Base-by-base conservation (phyloP, 2,888 invertebrate genomes). In the Aspidiotus rigidus region DNA sequence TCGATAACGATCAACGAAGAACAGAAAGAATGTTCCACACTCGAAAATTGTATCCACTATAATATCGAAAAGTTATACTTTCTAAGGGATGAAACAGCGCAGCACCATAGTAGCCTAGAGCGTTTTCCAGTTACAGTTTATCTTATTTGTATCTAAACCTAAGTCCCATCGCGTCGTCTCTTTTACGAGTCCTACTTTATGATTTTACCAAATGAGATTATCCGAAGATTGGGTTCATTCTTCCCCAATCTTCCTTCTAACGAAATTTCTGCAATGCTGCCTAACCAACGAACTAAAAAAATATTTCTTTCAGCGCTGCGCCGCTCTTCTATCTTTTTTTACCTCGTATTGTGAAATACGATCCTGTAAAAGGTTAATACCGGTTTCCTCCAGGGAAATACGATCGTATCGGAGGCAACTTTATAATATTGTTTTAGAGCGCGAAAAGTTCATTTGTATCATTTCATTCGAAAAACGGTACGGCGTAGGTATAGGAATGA, bases 311-410 rank as follows among this genome's bases (percentile, higher is more conserved):
- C 28, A 28, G 28, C 28, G 28, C 28, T 28, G 28, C 28, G 28
- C 5, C 28, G 28, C 28, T 28, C 28, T 28, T 28, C 28, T 5
- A 28, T 28, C 5, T 28, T 28, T 28, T 28, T 28, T 28, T 3
- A 28, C 28, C 28, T 28, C 28, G 28, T 28, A 28, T 28, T 28
- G 28, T 28, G 28, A 28, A 28, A 28, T 28, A 28, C 28, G 28
- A 28, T 28, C 28, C 28, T 28, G 28, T 28, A 28, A 28, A 28
- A 28, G 28, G 28, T 28, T 28, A 28, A 28, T 28, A 62, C 62
- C 62, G 44, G 62, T 62, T 62, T 62, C 62, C 62, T 62, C 62
- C 16, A 39, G 62, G 62, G 62, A 62, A 62, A 62, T 62, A 62
- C 16, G 49, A 49, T 49, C 62, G 62, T 49, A n/a, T 49, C 49